A percentile compares a stretch with the other conserved stretches of the same genome.
These are phyloP conservation scores for Tadarida brasiliensis DNA, from an alignment of 2,797 vertebrate genomes.

Conservation along the genomic window DNA sequence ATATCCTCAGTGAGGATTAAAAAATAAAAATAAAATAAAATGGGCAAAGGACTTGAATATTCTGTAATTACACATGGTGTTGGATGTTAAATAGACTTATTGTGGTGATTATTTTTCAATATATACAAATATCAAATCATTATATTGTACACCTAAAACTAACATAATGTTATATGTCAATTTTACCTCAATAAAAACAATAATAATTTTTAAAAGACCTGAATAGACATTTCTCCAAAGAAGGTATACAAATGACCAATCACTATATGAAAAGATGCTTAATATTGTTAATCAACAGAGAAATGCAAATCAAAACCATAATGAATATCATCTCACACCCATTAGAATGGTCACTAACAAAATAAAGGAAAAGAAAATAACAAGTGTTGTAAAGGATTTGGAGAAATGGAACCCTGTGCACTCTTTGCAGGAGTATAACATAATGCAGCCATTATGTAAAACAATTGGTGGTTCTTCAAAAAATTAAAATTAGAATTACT, in stretches of 20 bases:
- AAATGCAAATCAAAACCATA: slow-evolving; percentile 6
- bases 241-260: neutral
- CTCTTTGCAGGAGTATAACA: neutral
- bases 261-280: neutral
- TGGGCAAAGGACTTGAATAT: too few species aligned
- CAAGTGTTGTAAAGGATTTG: neutral
- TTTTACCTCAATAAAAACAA: too few species aligned
- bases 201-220: neutral
- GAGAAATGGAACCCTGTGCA: neutral
- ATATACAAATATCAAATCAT: too few species aligned
- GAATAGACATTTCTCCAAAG: neutral
- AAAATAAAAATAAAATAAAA: too few species aligned
- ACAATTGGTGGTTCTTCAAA: neutral
- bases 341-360: neutral
- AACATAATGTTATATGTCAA: too few species aligned
- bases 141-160: too few species aligned
- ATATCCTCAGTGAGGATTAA: too few species aligned
- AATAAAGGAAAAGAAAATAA: neutral
- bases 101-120: too few species aligned
- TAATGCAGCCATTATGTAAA: neutral
- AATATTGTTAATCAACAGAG: neutral
- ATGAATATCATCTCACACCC: neutral
- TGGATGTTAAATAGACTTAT: neutral
- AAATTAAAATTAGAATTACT: neutral
- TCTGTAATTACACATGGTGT: too few species aligned